These are phyloP conservation scores for Elysia crispata DNA, from an alignment of 2,888 invertebrate genomes.

Conservation along the genomic window DNA sequence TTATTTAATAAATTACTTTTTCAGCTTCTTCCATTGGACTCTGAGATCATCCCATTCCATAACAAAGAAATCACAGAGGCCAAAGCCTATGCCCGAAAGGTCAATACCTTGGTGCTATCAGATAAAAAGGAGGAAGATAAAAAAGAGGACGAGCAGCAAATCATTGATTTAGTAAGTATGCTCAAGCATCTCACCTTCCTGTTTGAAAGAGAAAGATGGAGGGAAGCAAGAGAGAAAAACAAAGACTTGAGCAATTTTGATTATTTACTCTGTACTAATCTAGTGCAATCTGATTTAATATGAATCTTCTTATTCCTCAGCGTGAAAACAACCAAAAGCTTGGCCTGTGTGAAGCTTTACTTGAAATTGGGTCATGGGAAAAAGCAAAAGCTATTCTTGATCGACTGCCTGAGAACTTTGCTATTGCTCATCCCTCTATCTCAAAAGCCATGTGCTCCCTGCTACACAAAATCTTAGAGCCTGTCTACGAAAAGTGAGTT, in stretches of 20 bases:
- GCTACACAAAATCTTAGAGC: constrained; percentile 90
- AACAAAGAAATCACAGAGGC: constrained; percentile 87
- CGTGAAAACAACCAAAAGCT: constrained; percentile 90
- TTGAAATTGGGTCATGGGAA: constrained; percentile 93
- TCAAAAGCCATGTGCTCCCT: constrained; percentile 88
- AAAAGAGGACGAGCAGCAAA: constrained; percentile 69
- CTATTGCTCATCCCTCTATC: constrained; percentile 87
- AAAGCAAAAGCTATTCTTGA: constrained; percentile 88
- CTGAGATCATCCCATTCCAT: constrained; percentile 87
- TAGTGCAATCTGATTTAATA: neutral
- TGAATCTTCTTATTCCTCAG: constrained; percentile 50
- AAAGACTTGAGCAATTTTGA: neutral
- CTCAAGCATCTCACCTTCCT: too few species aligned
- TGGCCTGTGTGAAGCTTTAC: constrained; percentile 91
- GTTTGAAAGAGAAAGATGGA: too few species aligned
- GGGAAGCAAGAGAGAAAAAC: too few species aligned
- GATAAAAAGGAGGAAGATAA: constrained; percentile 70
- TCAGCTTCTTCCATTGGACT: constrained; percentile 91
- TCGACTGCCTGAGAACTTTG: constrained; percentile 87
- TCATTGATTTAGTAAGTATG: constrained; percentile 64
- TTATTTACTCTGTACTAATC: neutral
- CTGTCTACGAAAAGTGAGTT: constrained; percentile 87
- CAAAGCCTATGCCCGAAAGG: constrained; percentile 86
- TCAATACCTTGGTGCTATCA: constrained; percentile 81
- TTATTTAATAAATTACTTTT: too few species aligned